These are phyloP conservation scores for Neotoxoptera formosana DNA, from an alignment of 1,140 invertebrate genomes.

Conservation along the genomic window DNA sequence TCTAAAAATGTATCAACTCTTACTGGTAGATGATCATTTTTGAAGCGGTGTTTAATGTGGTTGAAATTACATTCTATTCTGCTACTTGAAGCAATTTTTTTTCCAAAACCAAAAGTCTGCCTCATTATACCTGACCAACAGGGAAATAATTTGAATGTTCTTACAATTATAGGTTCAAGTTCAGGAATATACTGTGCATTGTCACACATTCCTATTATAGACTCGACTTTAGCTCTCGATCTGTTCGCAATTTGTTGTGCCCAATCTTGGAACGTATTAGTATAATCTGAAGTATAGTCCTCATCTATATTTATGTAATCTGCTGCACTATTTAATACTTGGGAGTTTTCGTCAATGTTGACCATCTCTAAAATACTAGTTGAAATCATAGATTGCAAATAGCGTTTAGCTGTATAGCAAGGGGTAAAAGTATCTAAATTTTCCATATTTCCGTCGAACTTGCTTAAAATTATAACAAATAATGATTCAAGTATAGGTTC, in stretches of 20 bases:
- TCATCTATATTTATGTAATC: conserved; percentile 4
- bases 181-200: conserved; percentile 39
- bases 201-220: conserved; percentile 6
- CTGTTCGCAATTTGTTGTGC: background rate
- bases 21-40: conserved; percentile 36
- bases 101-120: background rate
- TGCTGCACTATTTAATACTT: background rate
- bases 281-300: background rate
- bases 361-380: background rate
- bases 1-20: conserved; percentile 19
- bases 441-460: conserved; percentile 23
- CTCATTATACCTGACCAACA: conserved; percentile 25
- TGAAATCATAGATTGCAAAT: conserved; percentile 25
- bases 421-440: background rate
- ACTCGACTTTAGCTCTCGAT: background rate
- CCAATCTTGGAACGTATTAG: background rate
- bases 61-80: conserved; percentile 27
- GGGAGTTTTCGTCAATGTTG: conserved; percentile 1
- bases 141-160: conserved; percentile 13
- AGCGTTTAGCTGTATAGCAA: background rate
- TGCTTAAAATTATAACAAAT: background rate
- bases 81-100: background rate
- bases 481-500: conserved; percentile 18
- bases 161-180: conserved; percentile 19
- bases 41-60: conserved; percentile 12